Evolutionary conservation across 2,888 invertebrate species (phyloP).

Genomic region (Heterodera filipjevi): DNA sequence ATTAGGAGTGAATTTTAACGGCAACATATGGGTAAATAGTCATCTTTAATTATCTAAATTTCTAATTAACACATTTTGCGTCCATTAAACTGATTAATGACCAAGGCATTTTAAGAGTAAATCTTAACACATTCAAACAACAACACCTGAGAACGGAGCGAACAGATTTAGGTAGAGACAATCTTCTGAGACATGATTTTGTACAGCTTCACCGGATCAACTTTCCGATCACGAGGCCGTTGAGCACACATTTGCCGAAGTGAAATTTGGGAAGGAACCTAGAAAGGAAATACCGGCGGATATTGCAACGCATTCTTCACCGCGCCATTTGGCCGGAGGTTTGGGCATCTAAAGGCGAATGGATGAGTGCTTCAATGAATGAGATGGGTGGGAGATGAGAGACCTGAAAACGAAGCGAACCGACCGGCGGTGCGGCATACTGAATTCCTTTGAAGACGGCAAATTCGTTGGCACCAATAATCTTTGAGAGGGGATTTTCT

Average conservation of each 20-base stretch:
- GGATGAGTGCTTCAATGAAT: too few species aligned
- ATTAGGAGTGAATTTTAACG: too few species aligned
- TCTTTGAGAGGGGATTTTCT: too few species aligned
- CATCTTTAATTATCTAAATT: too few species aligned
- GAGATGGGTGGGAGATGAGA: neutral
- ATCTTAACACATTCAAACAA: neutral
- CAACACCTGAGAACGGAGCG: slow-evolving; percentile 73
- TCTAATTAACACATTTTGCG: too few species aligned
- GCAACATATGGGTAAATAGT: too few species aligned
- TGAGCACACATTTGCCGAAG: slow-evolving; percentile 48
- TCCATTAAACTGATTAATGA: too few species aligned
- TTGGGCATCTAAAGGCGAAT: slow-evolving; percentile 53
- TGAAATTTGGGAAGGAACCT: too few species aligned
- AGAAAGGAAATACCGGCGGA: slow-evolving; percentile 37
- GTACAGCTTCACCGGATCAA: slow-evolving; percentile 48
- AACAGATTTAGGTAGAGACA: slow-evolving; percentile 71
- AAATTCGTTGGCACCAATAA: slow-evolving; percentile 59
- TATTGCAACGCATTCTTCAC: slow-evolving; percentile 65
- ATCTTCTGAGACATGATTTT: slow-evolving; percentile 70
- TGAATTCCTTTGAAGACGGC: slow-evolving; percentile 65
- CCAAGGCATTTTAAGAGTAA: too few species aligned
- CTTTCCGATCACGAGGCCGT: slow-evolving; percentile 38
- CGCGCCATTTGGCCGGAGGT: slow-evolving; percentile 64
- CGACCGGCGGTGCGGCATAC: slow-evolving; percentile 65
- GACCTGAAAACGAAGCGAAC: slow-evolving; percentile 62